These are phyloP conservation scores for Drosophila nannoptera DNA, from an alignment of 1,140 invertebrate species.

Conservation along the genomic window DNA sequence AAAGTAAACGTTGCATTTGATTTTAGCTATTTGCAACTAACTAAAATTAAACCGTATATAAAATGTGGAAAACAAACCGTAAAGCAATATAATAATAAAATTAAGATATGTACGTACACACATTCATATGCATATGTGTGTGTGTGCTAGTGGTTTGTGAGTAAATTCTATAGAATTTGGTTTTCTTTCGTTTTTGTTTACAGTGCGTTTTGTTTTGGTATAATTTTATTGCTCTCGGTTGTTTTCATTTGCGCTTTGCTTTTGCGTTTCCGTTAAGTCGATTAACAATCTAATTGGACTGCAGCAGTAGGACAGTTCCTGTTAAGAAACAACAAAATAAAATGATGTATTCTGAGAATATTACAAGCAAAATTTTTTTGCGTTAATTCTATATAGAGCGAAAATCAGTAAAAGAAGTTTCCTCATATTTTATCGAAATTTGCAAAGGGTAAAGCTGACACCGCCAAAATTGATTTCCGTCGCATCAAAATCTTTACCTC, in stretches of 20 bases:
- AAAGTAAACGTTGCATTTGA: slow-evolving; percentile 20
- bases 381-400: slow-evolving; percentile 14
- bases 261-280: slow-evolving; percentile 19
- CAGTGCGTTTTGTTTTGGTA: slow-evolving; percentile 25
- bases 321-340: too few relatives aligned
- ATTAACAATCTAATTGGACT: slow-evolving; percentile 37
- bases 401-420: not conserved
- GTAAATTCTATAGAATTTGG: not conserved
- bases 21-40: slow-evolving; percentile 1
- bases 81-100: slow-evolving; percentile 26
- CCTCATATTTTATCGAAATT: slow-evolving; percentile 17
- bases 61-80: slow-evolving; percentile 43
- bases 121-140: not conserved
- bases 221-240: slow-evolving; percentile 24
- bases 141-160: too few relatives aligned
- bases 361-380: not conserved
- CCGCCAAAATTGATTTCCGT: slow-evolving; percentile 77
- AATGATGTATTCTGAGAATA: not conserved
- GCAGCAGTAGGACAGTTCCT: slow-evolving; percentile 5
- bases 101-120: slow-evolving; percentile 4
- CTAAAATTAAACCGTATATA: slow-evolving; percentile 32
- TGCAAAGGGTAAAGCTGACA: slow-evolving; percentile 46
- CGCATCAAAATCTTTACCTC: slow-evolving; percentile 78
- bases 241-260: slow-evolving; percentile 24
- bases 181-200: slow-evolving; percentile 20